These are phyloP conservation scores for Orussus abietinus DNA, from an alignment of 1,140 invertebrate species.

Conservation along the genomic window DNA sequence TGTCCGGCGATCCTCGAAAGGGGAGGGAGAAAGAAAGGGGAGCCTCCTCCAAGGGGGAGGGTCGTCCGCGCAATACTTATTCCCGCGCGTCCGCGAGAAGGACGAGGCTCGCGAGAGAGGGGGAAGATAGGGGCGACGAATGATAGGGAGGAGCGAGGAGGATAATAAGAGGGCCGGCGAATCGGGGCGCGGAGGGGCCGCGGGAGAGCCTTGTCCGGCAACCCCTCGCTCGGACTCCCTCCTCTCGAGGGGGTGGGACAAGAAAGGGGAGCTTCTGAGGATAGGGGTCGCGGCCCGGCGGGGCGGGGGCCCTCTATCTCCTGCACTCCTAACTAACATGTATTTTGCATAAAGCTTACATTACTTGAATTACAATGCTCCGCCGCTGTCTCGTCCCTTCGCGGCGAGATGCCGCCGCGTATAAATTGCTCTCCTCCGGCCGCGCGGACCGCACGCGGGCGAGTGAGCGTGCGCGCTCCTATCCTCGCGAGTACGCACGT, in stretches of 20 bases:
- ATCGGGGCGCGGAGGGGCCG: too few relatives aligned
- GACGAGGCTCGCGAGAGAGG: slow-evolving; percentile 1
- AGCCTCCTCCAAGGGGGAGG: slow-evolving; percentile 4
- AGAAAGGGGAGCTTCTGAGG: not conserved
- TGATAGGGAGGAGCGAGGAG: slow-evolving; percentile 15
- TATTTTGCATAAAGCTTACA: slow-evolving; percentile 54
- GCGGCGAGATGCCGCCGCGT: slow-evolving; percentile 35
- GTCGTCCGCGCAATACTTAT: slow-evolving; percentile 6
- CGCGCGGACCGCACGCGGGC: not conserved
- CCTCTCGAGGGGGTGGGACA: not conserved
- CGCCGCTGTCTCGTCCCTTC: slow-evolving; percentile 34
- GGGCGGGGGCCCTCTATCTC: slow-evolving; percentile 41
- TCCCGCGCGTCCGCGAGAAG: not conserved
- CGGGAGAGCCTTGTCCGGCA: too few relatives aligned
- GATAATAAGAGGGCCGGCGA: slow-evolving; percentile 13
- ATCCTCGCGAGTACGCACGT: too few relatives aligned
- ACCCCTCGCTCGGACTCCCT: too few relatives aligned
- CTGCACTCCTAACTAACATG: slow-evolving; percentile 51
- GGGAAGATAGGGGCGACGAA: not conserved
- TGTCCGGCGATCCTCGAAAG: slow-evolving; percentile 1
- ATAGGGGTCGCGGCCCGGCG: too few relatives aligned
- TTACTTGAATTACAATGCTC: slow-evolving; percentile 52
- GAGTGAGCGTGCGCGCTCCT: slow-evolving; percentile 14
- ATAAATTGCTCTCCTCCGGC: slow-evolving; percentile 38
- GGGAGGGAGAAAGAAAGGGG: not conserved